Percentiles rank a stretch among this genome's conserved stretches.
These are phyloP conservation scores for Autographa gamma DNA, from an alignment of 2,888 invertebrate genomes.

Conservation along the genomic window DNA sequence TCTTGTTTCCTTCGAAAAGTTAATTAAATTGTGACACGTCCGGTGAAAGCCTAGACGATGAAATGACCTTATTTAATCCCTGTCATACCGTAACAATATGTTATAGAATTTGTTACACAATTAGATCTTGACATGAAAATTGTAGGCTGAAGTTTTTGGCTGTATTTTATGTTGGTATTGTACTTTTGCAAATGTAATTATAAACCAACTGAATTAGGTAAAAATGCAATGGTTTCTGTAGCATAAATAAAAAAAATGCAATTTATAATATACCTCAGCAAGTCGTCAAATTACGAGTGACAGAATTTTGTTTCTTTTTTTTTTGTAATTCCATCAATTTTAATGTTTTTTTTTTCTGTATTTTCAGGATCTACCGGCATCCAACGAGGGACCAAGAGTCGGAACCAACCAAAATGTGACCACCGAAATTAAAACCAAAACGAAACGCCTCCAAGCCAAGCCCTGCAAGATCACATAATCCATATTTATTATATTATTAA, in stretches of 20 bases:
- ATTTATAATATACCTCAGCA: too few relatives aligned
- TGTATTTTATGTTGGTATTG: too few relatives aligned
- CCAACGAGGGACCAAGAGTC: constrained; percentile 61
- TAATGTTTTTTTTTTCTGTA: constrained; percentile 53
- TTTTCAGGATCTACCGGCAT: constrained; percentile 74
- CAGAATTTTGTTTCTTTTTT: too few relatives aligned
- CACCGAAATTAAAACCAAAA: constrained; percentile 81
- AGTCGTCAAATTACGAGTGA: too few relatives aligned
- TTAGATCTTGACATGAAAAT: too few relatives aligned
- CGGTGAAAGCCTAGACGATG: constrained; percentile 47
- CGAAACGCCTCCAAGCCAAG: constrained; percentile 78
- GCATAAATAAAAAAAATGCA: too few relatives aligned
- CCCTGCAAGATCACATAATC: constrained; percentile 85
- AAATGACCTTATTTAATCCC: background rate
- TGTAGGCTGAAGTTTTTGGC: too few relatives aligned
- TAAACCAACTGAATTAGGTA: too few relatives aligned
- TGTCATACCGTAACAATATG: background rate
- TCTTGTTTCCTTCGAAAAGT: constrained; percentile 46
- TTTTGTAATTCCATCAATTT: background rate
- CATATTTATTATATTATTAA: constrained; percentile 85
- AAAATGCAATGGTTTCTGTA: too few relatives aligned
- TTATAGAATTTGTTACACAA: background rate
- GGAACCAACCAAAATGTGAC: constrained; percentile 81
- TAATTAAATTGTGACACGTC: constrained; percentile 28
- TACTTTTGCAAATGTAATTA: too few relatives aligned